These are phyloP conservation scores for Eristalis pertinax DNA, from an alignment of 2,888 invertebrate genomes.

Conservation along the genomic window DNA sequence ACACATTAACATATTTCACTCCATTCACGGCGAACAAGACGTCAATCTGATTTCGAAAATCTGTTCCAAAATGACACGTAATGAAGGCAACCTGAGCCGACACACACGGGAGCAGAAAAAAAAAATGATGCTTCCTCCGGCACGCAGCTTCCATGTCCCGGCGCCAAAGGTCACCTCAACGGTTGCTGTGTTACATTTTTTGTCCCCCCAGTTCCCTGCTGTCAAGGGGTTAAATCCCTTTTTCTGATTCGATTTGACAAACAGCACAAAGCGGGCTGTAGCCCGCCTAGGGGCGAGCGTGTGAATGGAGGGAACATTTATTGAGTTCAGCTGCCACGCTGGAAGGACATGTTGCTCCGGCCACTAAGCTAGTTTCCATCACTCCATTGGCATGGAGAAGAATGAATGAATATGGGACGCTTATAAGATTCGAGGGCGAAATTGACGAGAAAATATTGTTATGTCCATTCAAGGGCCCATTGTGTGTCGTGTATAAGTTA, in stretches of 20 bases:
- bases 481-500: neutral
- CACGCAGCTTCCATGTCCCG: neutral
- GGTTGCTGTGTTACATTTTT: neutral
- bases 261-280: neutral
- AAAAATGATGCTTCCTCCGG: no score
- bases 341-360: neutral
- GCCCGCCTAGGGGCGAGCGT: neutral
- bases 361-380: neutral
- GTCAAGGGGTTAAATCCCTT: neutral
- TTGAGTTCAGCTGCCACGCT: neutral
- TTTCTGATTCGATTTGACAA: neutral
- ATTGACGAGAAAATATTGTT: neutral
- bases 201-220: neutral
- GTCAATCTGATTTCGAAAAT: conserved; percentile 49
- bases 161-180: neutral
- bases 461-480: neutral
- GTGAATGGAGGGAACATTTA: neutral
- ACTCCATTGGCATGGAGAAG: neutral
- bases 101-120: neutral
- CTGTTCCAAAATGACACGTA: conserved; percentile 34
- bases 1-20: conserved; percentile 38
- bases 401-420: neutral
- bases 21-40: conserved; percentile 24
- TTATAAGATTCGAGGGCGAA: neutral
- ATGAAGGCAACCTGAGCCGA: conserved; percentile 19